Evolutionary conservation across 2,797 vertebrate species (phyloP).

Genomic region (Aselliscus stoliczkanus): DNA sequence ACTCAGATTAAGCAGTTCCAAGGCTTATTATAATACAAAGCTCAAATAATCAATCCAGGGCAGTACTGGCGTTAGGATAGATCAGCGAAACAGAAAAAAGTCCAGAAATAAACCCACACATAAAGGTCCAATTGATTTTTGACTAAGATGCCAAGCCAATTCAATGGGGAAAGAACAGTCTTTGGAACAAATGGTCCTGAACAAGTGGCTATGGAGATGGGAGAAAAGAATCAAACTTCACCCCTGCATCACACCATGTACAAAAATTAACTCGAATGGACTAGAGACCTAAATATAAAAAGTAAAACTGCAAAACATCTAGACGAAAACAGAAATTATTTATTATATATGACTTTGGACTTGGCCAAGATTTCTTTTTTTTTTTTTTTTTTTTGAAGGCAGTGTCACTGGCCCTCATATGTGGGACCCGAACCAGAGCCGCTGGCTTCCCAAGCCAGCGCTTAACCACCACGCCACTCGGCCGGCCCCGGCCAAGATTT

Average conservation of each 20-base stretch:
- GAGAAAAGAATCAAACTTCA: background rate
- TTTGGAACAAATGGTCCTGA: background rate
- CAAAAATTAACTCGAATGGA: background rate
- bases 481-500: background rate
- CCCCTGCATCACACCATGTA: no score
- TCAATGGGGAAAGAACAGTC: accelerated
- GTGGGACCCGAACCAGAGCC: no score
- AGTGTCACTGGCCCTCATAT: no score
- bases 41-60: accelerated
- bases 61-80: accelerated
- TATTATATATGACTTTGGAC: background rate
- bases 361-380: background rate
- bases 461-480: no score
- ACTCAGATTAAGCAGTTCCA: no score
- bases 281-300: background rate
- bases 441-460: no score
- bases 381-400: no score
- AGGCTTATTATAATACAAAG: background rate
- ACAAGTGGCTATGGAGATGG: accelerated
- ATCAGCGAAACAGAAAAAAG: background rate
- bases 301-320: background rate
- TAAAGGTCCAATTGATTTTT: background rate
- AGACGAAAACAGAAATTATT: background rate
- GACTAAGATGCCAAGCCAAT: background rate
- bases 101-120: background rate